phyloP scores from a whole-genome alignment of 2,113 vertebrate genomes.

The Salvelinus sp. region DNA sequence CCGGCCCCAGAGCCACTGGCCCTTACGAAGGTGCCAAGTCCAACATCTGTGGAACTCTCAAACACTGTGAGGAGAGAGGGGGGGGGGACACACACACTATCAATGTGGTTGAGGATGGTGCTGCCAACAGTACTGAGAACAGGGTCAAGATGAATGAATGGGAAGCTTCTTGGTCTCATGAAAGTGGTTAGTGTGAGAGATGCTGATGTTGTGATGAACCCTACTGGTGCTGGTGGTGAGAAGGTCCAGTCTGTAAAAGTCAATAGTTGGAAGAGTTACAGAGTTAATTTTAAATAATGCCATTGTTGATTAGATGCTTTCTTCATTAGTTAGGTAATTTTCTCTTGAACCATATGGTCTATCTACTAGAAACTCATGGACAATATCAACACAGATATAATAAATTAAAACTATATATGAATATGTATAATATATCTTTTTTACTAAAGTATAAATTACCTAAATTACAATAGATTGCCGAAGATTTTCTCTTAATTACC shows the following conservation, averaged over 20 bases:
- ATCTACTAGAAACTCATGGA: too few species aligned
- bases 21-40: constrained; percentile 73
- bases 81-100: neutral
- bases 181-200: neutral
- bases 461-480: too few species aligned
- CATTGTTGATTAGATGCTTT: too few species aligned
- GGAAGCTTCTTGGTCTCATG: neutral
- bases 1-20: constrained; percentile 48
- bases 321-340: too few species aligned
- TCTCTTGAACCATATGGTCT: too few species aligned
- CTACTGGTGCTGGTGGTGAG: neutral
- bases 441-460: too few species aligned
- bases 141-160: neutral
- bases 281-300: too few species aligned
- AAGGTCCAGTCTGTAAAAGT: neutral
- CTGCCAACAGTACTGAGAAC: constrained; percentile 37
- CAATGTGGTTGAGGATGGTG: neutral
- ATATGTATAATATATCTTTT: too few species aligned
- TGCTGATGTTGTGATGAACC: neutral
- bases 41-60: constrained; percentile 73
- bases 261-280: too few species aligned
- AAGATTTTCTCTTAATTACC: too few species aligned
- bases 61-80: neutral
- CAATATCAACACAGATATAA: too few species aligned
- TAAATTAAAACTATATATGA: too few species aligned